Base-by-base conservation (phyloP, 2,113 vertebrate genomes). In the Canis aureus region DNA sequence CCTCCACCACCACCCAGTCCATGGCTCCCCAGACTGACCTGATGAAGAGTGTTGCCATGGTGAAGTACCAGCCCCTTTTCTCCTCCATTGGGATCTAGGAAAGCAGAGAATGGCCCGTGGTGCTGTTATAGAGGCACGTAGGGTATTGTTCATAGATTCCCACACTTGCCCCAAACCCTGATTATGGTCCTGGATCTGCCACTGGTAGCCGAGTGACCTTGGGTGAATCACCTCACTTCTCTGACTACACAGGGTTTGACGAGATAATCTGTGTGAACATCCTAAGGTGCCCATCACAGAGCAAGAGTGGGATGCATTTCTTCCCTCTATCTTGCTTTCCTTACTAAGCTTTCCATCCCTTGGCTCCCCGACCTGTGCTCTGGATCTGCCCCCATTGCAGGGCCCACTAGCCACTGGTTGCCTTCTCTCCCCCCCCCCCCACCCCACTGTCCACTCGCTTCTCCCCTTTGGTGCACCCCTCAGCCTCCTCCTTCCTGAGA, bases 11-110 rank as follows among this genome's bases (percentile, higher is more conserved):
- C 60, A 11, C 35, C 38, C 80, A 9, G 0, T 32, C 20, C 27
- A 1, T 12, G 1, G 29, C 12, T 11, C 62, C 35, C 4, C 3
- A 7, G 84, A 13, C 97, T 98, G 97, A 99, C 99, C 99, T 99
- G 97, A 99, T 99, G 93, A 99, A 99, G 97, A 99, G 98, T 3
- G 98, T 99, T 88, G 99, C 99, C 99, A 99, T 99, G 97, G 99
- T 99, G 94, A 99, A 99, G 98, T 99, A 99, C 99, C 99, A 99
- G 98, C 98, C 99, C 97, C 98, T 98, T 92, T 99, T 99, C 98
- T 99, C 99, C 96, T 99, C 99, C 49, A 13, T 11, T 0, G 99
- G 98, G 91, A 99, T 98, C 99, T 99, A 94, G 92, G 98, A 98
- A 93, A 92, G 84, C 90, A 97, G 85, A 98, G 92, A 66, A 84